Conservation (phyloP, 2,113 vertebrate genomes). For the Cygnus atratus region DNA sequence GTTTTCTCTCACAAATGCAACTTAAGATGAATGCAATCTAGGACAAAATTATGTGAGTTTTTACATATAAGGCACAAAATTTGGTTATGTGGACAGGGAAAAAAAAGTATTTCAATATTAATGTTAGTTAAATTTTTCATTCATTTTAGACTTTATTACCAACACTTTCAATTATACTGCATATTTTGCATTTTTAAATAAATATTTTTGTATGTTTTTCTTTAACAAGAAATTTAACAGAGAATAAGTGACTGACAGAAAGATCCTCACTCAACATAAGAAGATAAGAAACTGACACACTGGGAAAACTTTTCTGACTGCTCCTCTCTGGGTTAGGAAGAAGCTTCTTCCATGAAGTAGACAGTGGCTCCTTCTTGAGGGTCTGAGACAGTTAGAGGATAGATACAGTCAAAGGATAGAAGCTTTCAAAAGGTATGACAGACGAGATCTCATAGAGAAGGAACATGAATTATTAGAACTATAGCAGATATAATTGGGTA, state of each 20-base stretch:
- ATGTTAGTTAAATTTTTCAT: not conserved
- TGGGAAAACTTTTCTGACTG: not conserved
- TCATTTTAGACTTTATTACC: not conserved
- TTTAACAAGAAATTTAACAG: not conserved
- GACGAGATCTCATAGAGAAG: not conserved
- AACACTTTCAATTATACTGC: not conserved
- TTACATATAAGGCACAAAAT: too few relatives aligned
- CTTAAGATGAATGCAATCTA: not conserved
- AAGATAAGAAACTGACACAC: not conserved
- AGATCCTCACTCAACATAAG: not conserved
- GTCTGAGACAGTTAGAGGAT: not conserved
- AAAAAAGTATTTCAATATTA: not conserved
- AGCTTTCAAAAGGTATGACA: not conserved
- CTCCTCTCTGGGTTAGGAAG: not conserved
- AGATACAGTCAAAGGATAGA: not conserved
- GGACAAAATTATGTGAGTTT: not conserved
- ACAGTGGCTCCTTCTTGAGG: not conserved
- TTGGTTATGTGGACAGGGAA: not conserved
- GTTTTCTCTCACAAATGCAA: not conserved
- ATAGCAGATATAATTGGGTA: accelerated
- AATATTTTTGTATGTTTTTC: not conserved
- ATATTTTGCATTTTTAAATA: not conserved
- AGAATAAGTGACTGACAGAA: not conserved
- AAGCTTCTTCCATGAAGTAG: not conserved
- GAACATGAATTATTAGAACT: not conserved